These are phyloP conservation scores for Mesochorus sp. DNA, from an alignment of 2,888 invertebrate genomes.

Conservation along the genomic window DNA sequence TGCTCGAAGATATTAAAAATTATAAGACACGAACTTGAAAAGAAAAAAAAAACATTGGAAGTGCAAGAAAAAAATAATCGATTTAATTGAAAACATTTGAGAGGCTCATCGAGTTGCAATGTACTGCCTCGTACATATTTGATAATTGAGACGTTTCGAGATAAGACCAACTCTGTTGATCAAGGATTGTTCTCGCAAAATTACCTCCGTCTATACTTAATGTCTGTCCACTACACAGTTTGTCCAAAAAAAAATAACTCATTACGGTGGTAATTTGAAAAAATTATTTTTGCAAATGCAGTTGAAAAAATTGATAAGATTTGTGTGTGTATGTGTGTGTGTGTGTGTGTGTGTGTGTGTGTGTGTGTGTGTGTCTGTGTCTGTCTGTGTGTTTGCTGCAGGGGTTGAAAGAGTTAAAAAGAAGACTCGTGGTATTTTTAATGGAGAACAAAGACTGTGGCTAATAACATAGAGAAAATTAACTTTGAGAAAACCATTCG, in stretches of 20 bases:
- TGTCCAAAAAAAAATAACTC: neutral
- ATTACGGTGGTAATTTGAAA: neutral
- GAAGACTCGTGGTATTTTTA: slow-evolving; percentile 3
- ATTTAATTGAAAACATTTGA: too few species aligned
- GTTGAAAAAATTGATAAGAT: neutral
- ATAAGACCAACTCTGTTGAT: neutral
- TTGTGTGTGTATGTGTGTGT: too few species aligned
- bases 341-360: neutral
- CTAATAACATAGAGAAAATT: slow-evolving; percentile 13
- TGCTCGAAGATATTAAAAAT: neutral
- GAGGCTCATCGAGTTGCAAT: too few species aligned
- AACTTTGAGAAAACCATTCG: neutral
- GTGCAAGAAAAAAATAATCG: slow-evolving; percentile 33
- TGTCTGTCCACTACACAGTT: neutral
- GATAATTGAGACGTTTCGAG: neutral
- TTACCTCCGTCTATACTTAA: neutral
- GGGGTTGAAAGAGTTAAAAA: neutral
- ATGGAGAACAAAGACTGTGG: slow-evolving; percentile 5
- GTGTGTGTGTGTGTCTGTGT: neutral
- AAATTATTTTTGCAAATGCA: neutral
- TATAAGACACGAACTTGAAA: neutral
- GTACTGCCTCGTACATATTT: neutral
- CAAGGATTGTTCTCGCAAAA: neutral
- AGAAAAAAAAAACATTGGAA: too few species aligned
- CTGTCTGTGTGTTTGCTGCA: neutral